A percentile compares a stretch with the other conserved stretches of the same genome.
Conservation (phyloP, 2,888 invertebrate species). For the Heliothis peltigera region DNA sequence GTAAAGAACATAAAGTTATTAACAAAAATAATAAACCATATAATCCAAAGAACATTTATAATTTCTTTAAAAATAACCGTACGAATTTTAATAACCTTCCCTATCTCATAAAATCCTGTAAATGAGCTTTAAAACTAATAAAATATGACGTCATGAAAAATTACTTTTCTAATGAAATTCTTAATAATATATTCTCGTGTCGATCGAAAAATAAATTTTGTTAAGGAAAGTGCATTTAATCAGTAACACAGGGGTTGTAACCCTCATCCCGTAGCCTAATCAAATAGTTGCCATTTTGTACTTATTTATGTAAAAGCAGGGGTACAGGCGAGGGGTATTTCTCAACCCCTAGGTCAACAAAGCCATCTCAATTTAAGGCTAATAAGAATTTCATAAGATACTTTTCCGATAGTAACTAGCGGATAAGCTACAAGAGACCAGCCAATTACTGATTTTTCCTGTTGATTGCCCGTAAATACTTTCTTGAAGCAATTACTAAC, state of each 20-base stretch:
- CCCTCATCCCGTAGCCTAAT: constrained; percentile 75
- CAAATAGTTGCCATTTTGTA: constrained; percentile 84
- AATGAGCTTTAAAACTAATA: constrained; percentile 56
- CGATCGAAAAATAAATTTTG: constrained; percentile 78
- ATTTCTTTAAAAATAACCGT: constrained; percentile 35
- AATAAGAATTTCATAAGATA: constrained; percentile 86
- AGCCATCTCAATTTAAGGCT: constrained; percentile 71
- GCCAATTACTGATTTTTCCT: too few species aligned
- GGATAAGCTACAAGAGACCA: too few species aligned
- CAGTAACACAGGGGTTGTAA: constrained; percentile 69
- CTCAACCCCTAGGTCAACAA: constrained; percentile 76
- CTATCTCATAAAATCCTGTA: constrained; percentile 49
- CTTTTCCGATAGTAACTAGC: constrained; percentile 48
- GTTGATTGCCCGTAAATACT: too few species aligned
- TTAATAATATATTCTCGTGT: constrained; percentile 71
- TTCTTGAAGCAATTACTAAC: too few species aligned
- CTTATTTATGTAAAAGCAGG: constrained; percentile 77
- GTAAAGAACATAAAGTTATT: not conserved
- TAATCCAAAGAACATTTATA: constrained; percentile 29
- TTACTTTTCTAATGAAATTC: constrained; percentile 69
- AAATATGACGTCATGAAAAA: constrained; percentile 59
- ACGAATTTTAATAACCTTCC: constrained; percentile 37
- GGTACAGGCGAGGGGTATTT: constrained; percentile 65
- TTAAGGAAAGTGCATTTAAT: constrained; percentile 80
- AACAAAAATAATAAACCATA: not conserved